Evolutionary conservation across 2,888 invertebrate species (phyloP).

Genomic region (Sinelater perroti): DNA sequence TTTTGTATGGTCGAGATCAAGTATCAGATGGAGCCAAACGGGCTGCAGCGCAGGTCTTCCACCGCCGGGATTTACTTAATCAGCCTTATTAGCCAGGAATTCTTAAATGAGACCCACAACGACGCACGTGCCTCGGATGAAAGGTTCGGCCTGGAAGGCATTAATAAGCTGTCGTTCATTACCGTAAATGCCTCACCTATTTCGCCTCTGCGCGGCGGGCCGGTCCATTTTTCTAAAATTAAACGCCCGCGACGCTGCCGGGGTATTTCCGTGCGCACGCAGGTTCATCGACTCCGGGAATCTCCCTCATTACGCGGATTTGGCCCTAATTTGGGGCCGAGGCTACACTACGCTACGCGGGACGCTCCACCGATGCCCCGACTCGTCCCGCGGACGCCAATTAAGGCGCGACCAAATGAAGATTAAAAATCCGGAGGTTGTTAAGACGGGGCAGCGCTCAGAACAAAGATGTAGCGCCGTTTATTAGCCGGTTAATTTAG

Average conservation of each 20-base stretch:
- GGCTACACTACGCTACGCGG: too few relatives aligned
- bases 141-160: neutral
- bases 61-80: constrained; percentile 1
- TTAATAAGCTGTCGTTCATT: constrained; percentile 15
- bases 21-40: too few relatives aligned
- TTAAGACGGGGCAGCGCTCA: too few relatives aligned
- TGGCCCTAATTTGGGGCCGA: too few relatives aligned
- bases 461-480: constrained; percentile 15
- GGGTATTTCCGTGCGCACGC: constrained; percentile 14
- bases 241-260: constrained; percentile 10
- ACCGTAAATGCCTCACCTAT: constrained; percentile 12
- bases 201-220: neutral
- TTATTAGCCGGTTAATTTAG: constrained; percentile 26
- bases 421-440: too few relatives aligned
- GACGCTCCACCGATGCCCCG: too few relatives aligned
- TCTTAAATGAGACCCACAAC: neutral
- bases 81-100: constrained; percentile 6
- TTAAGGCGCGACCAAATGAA: too few relatives aligned
- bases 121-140: too few relatives aligned
- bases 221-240: constrained; percentile 19
- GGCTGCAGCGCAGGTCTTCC: constrained; percentile 12
- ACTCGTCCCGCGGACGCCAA: too few relatives aligned
- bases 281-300: constrained; percentile 30
- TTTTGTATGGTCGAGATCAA: too few relatives aligned
- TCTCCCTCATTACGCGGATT: too few relatives aligned